Evolutionary conservation across 2,113 vertebrate genomes (phyloP), one percentile per base, ranked within the genome.

Genomic region (Planiliza haematocheilus): DNA sequence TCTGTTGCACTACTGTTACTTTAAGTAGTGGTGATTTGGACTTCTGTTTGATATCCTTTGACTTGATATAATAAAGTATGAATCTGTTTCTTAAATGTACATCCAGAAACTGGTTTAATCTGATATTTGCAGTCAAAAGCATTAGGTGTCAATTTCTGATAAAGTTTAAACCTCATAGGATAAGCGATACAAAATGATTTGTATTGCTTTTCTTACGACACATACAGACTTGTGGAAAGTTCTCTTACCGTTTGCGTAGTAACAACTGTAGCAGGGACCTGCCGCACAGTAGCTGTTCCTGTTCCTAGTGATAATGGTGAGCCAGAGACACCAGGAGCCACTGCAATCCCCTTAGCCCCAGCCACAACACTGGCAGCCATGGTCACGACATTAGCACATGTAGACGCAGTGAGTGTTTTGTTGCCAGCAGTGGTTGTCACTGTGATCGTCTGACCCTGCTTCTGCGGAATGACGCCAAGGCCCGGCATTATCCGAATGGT

Each of bases 401-500:
- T 83, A 4, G 94, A 92, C 0, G 90, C 92, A 0, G 91, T 84
- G 24, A 89, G 91, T 1, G 94, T 93, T 84, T 97, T 98, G 21
- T 79, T 41, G 52, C 89, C 87, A 1, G 88, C 69, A 43, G 95
- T 70, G 0, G 96, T 94, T 1, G 96, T 95, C 16, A 99, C 94
- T 0, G 96, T 93, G 75, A 98, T 95, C 9, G 96, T 94, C 85
- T 97, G 96, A 39, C 96, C 95, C 4, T 94, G 92, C 74, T 98
- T 99, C 59, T 95, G 95, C 0, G 97, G 96, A 86, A 99, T 95
- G 21, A 99, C 94, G 0, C 98, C 97, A 21, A 99, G 89, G 8
- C 96, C 96, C 5, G 98, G 98, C 86, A 99, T 97, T 4, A 99
- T 99, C 50, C 97, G 92, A 71, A 99, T 99, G 0, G 97, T 97